These are phyloP conservation scores for Syrphus vitripennis DNA, from an alignment of 2,888 invertebrate species.

Conservation along the genomic window DNA sequence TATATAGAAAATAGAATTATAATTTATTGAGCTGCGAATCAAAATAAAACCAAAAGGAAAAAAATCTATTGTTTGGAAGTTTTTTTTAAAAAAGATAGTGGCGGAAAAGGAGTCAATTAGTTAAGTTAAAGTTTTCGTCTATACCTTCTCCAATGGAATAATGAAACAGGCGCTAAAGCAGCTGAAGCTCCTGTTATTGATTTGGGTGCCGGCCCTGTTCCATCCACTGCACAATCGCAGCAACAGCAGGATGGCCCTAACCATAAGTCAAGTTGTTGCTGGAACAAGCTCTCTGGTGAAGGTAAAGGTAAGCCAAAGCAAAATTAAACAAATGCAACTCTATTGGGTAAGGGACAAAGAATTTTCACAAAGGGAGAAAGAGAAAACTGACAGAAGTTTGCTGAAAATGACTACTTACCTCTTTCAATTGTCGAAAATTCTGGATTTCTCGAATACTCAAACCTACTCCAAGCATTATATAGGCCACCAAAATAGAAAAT, in stretches of 20 bases:
- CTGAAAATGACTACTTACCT: conserved; percentile 19
- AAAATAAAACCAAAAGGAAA: too few relatives aligned
- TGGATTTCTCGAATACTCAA: background rate
- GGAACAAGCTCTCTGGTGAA: background rate
- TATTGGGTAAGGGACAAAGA: background rate
- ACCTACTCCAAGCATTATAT: conserved; percentile 9
- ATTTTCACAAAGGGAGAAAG: conserved; percentile 6
- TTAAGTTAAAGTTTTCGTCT: too few relatives aligned
- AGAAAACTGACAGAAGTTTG: conserved; percentile 1
- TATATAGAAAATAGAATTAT: too few relatives aligned
- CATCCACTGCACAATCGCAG: background rate
- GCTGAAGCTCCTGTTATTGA: background rate
- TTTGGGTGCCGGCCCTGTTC: background rate
- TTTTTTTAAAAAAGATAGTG: too few relatives aligned
- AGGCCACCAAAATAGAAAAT: conserved; percentile 11
- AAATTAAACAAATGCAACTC: background rate
- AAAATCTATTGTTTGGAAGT: too few relatives aligned
- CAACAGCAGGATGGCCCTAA: conserved; percentile 1
- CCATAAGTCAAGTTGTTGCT: background rate
- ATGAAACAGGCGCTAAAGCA: background rate
- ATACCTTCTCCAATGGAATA: conserved; percentile 5
- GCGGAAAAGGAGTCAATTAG: too few relatives aligned
- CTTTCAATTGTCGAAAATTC: conserved; percentile 23
- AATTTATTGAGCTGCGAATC: too few relatives aligned
- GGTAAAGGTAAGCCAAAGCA: background rate